These are phyloP conservation scores for Hylaeus volcanicus DNA, from an alignment of 1,140 invertebrate genomes.

Conservation along the genomic window DNA sequence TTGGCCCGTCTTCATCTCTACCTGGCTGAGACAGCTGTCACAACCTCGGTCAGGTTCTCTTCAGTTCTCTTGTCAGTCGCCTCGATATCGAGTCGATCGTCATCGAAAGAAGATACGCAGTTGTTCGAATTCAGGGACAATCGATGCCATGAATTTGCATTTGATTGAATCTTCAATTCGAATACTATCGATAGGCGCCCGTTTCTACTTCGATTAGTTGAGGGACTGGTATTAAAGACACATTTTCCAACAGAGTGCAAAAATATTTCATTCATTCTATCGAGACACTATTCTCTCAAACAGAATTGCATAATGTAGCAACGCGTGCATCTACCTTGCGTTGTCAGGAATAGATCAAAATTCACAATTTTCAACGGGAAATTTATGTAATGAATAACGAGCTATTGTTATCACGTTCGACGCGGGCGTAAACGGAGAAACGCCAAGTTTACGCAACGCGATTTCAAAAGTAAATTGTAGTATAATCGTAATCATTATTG, in stretches of 20 bases:
- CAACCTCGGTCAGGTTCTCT: slow-evolving; percentile 24
- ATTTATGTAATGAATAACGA: background rate
- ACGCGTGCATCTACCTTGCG: no score
- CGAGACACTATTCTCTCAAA: no score
- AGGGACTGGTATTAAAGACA: no score
- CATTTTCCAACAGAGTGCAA: no score
- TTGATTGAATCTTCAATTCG: background rate
- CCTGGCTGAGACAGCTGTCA: slow-evolving; percentile 33
- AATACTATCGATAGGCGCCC: no score
- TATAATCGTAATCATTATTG: slow-evolving; percentile 5
- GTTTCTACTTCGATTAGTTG: no score
- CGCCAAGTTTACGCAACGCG: background rate
- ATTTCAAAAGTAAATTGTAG: background rate
- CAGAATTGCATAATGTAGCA: no score
- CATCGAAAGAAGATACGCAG: slow-evolving; percentile 19
- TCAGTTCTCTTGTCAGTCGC: slow-evolving; percentile 27
- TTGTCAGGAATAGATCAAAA: background rate
- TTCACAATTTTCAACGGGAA: background rate
- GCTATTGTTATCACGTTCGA: background rate
- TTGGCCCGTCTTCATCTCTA: slow-evolving; percentile 69
- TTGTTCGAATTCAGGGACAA: slow-evolving; percentile 13
- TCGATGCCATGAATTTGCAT: background rate
- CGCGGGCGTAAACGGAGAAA: background rate
- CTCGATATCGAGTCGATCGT: slow-evolving; percentile 41
- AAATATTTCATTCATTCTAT: no score